Evolutionary conservation across 2,888 invertebrate genomes (phyloP).

Genomic region (Drosophila birchii): DNA sequence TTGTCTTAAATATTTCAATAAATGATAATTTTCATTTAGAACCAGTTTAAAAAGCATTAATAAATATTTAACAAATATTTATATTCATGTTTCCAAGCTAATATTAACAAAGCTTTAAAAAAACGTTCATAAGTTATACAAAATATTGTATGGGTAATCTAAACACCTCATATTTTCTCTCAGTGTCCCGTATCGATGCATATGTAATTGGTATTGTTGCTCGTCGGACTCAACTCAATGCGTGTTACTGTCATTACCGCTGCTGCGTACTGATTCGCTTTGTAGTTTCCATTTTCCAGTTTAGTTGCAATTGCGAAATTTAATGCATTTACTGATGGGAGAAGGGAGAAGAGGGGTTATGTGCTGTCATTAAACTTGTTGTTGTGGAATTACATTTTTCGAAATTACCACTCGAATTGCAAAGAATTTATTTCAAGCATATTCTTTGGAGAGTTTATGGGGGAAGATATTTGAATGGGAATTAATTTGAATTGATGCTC

Average conservation of each 20-base stretch:
- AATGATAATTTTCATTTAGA: not conserved
- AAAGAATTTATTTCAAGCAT: not conserved
- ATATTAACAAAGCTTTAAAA: not conserved
- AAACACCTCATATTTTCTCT: not conserved
- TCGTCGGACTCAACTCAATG: slow-evolving; percentile 22
- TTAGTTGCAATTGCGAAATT: slow-evolving; percentile 16
- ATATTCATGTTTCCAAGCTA: not conserved
- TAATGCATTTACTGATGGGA: slow-evolving; percentile 9
- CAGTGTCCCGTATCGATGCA: slow-evolving; percentile 3
- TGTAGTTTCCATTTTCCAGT: slow-evolving; percentile 12
- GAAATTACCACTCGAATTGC: not conserved
- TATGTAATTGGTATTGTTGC: slow-evolving; percentile 30
- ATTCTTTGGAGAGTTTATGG: not conserved
- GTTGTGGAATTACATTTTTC: slow-evolving; percentile 5
- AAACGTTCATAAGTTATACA: not conserved
- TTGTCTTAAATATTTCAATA: too few species aligned
- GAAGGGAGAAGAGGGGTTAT: not conserved
- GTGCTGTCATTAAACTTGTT: slow-evolving; percentile 13
- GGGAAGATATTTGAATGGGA: not conserved
- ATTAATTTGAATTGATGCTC: not conserved
- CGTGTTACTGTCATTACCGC: slow-evolving; percentile 28
- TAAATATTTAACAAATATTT: not conserved
- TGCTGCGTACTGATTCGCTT: slow-evolving; percentile 8
- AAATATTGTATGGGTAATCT: too few species aligned
- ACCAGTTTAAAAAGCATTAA: not conserved